Percentiles rank a stretch among this genome's conserved stretches.
These are phyloP conservation scores for Allacma fusca DNA, from an alignment of 2,888 invertebrate genomes.

Conservation along the genomic window DNA sequence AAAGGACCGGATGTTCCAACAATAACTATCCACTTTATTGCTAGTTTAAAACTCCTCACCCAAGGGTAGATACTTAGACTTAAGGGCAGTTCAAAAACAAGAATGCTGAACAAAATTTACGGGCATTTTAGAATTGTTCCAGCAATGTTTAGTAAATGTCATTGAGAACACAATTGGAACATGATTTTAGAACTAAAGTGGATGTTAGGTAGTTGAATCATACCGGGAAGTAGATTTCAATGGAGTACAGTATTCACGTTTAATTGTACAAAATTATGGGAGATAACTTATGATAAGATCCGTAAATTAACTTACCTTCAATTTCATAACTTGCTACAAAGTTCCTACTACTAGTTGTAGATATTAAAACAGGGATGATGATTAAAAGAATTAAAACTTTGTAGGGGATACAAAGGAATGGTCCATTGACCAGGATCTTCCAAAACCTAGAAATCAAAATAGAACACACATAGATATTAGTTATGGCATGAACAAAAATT, in stretches of 20 bases:
- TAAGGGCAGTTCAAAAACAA: background rate
- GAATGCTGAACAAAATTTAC: too few relatives aligned
- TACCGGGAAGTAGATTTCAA: too few relatives aligned
- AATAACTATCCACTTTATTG: conserved; percentile 12
- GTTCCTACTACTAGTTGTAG: conserved; percentile 30
- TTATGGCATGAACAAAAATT: background rate
- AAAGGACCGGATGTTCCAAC: conserved; percentile 10
- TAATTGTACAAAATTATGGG: too few relatives aligned
- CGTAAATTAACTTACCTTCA: conserved; percentile 43
- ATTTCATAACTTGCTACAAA: conserved; percentile 41
- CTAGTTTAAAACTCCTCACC: background rate
- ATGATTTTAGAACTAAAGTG: too few relatives aligned
- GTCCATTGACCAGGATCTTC: conserved; percentile 33
- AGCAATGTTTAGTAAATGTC: too few relatives aligned
- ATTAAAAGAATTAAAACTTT: conserved; percentile 40
- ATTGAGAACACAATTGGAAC: too few relatives aligned
- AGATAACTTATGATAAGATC: too few relatives aligned
- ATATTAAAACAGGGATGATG: conserved; percentile 42
- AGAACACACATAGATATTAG: background rate
- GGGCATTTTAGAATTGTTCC: too few relatives aligned
- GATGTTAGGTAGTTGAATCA: too few relatives aligned
- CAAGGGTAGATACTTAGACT: background rate
- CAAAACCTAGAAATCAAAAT: conserved; percentile 26
- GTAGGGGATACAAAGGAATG: conserved; percentile 36
- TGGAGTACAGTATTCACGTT: too few relatives aligned